A percentile compares a stretch with the other conserved stretches of the same genome.
These are phyloP conservation scores for Eulemur albifrons DNA, from an alignment of 2,797 vertebrate genomes.

Conservation along the genomic window DNA sequence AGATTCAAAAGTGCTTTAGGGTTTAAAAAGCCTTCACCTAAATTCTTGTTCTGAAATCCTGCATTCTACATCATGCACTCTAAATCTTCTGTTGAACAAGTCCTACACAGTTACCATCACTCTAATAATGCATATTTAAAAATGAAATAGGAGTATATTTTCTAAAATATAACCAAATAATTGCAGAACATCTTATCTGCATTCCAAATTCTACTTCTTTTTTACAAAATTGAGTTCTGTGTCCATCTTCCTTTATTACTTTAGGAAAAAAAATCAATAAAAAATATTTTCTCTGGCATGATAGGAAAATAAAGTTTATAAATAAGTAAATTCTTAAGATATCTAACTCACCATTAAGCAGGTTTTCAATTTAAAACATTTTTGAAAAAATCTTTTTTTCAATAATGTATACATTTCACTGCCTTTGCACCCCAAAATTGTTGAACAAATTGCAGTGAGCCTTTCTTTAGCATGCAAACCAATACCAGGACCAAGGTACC, in stretches of 20 bases:
- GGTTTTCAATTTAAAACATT: background rate
- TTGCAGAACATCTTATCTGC: background rate
- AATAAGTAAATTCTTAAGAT: background rate
- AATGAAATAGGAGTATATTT: background rate
- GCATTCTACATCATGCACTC: background rate
- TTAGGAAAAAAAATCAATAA: background rate
- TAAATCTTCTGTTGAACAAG: conserved; percentile 19
- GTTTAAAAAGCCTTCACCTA: conserved; percentile 12
- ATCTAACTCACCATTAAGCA: background rate
- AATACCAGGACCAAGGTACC: background rate
- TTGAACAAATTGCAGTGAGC: background rate
- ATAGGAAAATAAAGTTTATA: background rate
- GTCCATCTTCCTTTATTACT: background rate
- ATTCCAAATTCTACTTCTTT: background rate
- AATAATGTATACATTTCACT: background rate
- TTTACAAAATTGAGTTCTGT: background rate
- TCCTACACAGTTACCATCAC: background rate
- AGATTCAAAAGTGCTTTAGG: background rate
- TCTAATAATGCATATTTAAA: background rate
- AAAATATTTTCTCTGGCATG: background rate
- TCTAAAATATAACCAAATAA: background rate
- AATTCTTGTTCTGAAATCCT: conserved; percentile 17
- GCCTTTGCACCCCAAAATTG: background rate
- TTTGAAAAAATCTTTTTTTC: background rate
- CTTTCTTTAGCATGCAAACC: background rate